A percentile compares a stretch with the other conserved stretches of the same genome.
Conservation (phyloP, 2,888 invertebrate genomes). For the Rhimphoctona megacephalus region DNA sequence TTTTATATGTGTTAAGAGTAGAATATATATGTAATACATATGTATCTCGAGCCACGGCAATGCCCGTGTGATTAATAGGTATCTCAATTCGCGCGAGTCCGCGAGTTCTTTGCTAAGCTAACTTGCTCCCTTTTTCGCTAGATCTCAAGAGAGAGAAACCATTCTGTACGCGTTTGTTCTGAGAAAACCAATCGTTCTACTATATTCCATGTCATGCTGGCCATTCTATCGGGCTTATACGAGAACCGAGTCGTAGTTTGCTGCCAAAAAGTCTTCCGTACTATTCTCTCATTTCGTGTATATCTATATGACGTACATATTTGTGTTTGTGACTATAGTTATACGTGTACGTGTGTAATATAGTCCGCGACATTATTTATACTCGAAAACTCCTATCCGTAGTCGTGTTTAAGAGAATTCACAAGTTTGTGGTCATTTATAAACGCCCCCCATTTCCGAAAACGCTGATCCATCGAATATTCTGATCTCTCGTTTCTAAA, state of each 20-base stretch:
- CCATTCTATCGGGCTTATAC: conserved; percentile 23
- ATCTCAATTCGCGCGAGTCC: conserved; percentile 62
- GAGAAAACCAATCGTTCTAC: conserved; percentile 60
- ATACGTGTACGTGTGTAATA: neutral
- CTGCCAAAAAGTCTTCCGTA: conserved; percentile 67
- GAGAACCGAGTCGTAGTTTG: conserved; percentile 39
- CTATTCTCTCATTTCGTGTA: conserved; percentile 37
- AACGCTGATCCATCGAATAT: neutral
- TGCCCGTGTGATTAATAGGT: conserved; percentile 66
- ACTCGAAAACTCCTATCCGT: conserved; percentile 6
- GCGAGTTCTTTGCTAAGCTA: conserved; percentile 48
- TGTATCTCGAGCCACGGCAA: conserved; percentile 29
- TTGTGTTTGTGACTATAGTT: neutral
- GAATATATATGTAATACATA: conserved; percentile 33
- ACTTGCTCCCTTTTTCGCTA: conserved; percentile 46
- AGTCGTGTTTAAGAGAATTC: conserved; percentile 38
- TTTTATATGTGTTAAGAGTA: conserved; percentile 31
- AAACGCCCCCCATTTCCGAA: neutral
- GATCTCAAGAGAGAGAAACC: conserved; percentile 37
- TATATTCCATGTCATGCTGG: conserved; percentile 41
- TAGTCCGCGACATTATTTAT: conserved; percentile 37
- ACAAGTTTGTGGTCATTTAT: conserved; percentile 35
- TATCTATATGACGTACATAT: neutral
- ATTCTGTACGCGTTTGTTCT: conserved; percentile 48
- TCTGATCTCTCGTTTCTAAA: neutral